Base-by-base conservation (phyloP, 2,888 invertebrate species). In the Zygogramma bicolorata region DNA sequence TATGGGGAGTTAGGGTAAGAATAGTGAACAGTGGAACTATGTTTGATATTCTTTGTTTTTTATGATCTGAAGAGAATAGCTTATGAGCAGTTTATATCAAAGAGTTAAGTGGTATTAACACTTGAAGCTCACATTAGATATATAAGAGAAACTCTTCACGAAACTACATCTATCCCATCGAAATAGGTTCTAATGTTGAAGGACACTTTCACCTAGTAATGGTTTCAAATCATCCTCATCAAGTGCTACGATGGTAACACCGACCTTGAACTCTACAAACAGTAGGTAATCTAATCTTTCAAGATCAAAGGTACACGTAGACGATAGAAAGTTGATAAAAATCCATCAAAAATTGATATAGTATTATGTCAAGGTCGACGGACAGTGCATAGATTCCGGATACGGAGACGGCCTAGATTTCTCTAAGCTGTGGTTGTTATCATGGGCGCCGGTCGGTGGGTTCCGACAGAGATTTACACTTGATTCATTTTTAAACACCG, bases 381-480 rank as follows among this genome's bases (percentile, higher is more conserved):
- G 77, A 75, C 75, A 77, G 78, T 77, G 78, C 76, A 79, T 77
- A 79, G 78, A 79, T 74, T 79, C 79, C 78, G 79, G 79, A 79
- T 79, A 73, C 78, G 77, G 77, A 79, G 74, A 61, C 77, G 78
- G 68, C 79, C 79, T 73, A 77, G 79, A 79, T 79, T 79, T 79
- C 78, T 78, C 79, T 75, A 73, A 38, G 70, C 31, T 67, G 42
- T 59, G 73, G 62, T 75, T n/a, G n/a, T n/a, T 59, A 25, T 31
- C 70, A 70, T 65, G 49, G 65, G 65, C 70, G 70, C 60, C 46
- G 68, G 20, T 18, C 13, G 53, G 13, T 3, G 53, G 53, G 53
- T 22, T 18, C 10, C 46, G 46, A 46, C 25, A 53, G 22, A n/a
- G n/a, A n/a, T n/a, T n/a, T n/a, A n/a, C n/a, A n/a, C n/a, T n/a